Evolutionary conservation across 92 coral and sea anemone genomes (phyloP), one percentile per base, ranked within the genome.

Genomic region (Zoanthus sociatus): DNA sequence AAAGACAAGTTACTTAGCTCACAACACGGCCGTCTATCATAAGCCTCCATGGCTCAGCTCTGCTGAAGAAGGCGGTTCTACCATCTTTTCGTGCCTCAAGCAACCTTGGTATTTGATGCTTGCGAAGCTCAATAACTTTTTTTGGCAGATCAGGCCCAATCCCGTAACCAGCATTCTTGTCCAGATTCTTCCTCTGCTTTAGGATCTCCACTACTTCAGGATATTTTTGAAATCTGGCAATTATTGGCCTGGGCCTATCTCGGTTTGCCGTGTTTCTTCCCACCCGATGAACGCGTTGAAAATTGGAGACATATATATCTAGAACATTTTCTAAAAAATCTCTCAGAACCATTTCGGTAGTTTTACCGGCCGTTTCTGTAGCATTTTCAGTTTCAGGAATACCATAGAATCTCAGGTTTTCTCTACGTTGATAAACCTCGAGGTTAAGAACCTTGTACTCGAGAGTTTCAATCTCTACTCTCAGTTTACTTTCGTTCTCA

Each of bases 11-110:
- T 77, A 77, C 70, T 77, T 55, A 77, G 82, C 48, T 77, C 64
- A 20, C 70, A 77, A 77, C 1, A 32, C 69, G 83, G 50, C 83
- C 48, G 70, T 77, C 83, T 30, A 77, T 56, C 78, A 75, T 75
- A 71, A 84, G 71, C 67, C 66, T 84, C 69, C 69, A 74, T n/a
- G 88, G 82, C 79, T 84, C 81, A 20, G 88, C 73, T 84, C 60
- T 84, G 70, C 72, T 85, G 58, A 58, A 86, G 47, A 74, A 76
- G 32, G 83, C 89, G 54, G 48, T 60, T 78, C 15, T 86, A 5
- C 89, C 75, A 9, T 45, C 81, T 20, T 46, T 84, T 42, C 79
- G 8, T 32, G 88, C 82, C 3, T 75, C 83, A 74, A 74, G 78
- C 55, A 85, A 32, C 21, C 63, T 85, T 74, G 69, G 61, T 30